Base-by-base conservation (phyloP, 2,113 vertebrate genomes). In the Pseudolaguvia tuberculata region DNA sequence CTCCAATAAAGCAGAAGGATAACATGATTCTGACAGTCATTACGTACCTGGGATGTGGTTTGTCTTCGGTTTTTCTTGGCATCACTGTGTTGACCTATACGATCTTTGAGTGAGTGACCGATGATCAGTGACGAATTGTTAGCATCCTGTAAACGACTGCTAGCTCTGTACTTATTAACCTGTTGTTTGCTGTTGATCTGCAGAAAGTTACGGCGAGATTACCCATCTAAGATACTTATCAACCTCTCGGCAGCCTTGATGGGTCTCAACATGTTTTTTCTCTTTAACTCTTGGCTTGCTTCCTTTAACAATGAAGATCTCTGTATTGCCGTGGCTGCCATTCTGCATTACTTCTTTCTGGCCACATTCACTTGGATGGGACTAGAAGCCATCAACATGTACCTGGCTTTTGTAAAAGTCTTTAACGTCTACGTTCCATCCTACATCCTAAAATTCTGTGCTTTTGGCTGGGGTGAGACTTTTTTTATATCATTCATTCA, bases 341-440 rank as follows among this genome's bases (percentile, higher is more conserved):
- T 75, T 1, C 89, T 95, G 8, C 94, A 95, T 73, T 98, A 94
- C 80, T 96, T 93, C 80, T 83, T 97, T 63, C 78, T 98, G 9
- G 90, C 91, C 1, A 91, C 94, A 29, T 95, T 97, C 85, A 91
- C 89, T 0, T 96, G 95, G 94, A 96, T 97, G 95, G 92, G 90
- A 35, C 83, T 98, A 71, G 93, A 95, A 78, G 92, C 94, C 0
- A 72, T 95, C 27, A 92, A 95, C 80, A 94, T 96, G 90, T 96
- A 97, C 84, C 84, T 95, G 5, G 87, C 91, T 52, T 83, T 97
- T 53, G 86, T 98, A 82, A 95, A 92, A 87, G 94, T 97, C 80
- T 96, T 98, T 89, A 96, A 95, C 59, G 86, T 85, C 78, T 97
- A 96, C 18, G 45, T 95, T 42, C 87, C 88, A 1, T 90, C 90